A percentile compares a stretch with the other conserved stretches of the same genome.
Conservation (phyloP, 2,888 invertebrate genomes). For the Meta bourneti region DNA sequence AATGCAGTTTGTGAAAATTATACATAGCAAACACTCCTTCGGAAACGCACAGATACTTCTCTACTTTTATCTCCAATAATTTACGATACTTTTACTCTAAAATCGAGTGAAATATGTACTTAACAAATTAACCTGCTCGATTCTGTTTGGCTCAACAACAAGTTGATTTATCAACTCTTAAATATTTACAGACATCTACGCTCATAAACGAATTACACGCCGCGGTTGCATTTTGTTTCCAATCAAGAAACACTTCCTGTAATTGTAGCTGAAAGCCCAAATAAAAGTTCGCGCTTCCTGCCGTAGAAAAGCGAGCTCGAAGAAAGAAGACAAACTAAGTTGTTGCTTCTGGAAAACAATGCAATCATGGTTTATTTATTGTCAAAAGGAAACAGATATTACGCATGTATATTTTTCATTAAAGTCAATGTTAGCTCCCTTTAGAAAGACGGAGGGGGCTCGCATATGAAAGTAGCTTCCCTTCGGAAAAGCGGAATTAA, state of each 20-base stretch:
- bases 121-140: conserved; percentile 13
- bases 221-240: conserved; percentile 20
- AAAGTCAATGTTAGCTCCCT: conserved; percentile 52
- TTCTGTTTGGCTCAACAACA: not conserved
- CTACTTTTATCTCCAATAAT: no score
- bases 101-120: conserved; percentile 20
- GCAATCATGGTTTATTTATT: conserved; percentile 65
- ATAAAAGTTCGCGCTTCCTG: not conserved
- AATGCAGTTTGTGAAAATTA: no score
- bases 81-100: not conserved
- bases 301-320: not conserved
- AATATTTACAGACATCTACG: conserved; percentile 32
- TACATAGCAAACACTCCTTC: no score
- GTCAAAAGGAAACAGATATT: conserved; percentile 63
- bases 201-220: conserved; percentile 36
- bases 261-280: conserved; percentile 48
- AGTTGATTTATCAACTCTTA: conserved; percentile 47
- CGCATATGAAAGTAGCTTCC: conserved; percentile 51
- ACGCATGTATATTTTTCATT: conserved; percentile 71
- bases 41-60: no score
- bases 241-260: conserved; percentile 60
- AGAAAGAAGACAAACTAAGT: conserved; percentile 43
- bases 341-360: conserved; percentile 49
- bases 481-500: conserved; percentile 49
- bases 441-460: conserved; percentile 20